Evolutionary conservation across 2,888 invertebrate genomes (phyloP), one percentile per base, ranked within the genome.

Genomic region (Tanytarsus gracilentus): DNA sequence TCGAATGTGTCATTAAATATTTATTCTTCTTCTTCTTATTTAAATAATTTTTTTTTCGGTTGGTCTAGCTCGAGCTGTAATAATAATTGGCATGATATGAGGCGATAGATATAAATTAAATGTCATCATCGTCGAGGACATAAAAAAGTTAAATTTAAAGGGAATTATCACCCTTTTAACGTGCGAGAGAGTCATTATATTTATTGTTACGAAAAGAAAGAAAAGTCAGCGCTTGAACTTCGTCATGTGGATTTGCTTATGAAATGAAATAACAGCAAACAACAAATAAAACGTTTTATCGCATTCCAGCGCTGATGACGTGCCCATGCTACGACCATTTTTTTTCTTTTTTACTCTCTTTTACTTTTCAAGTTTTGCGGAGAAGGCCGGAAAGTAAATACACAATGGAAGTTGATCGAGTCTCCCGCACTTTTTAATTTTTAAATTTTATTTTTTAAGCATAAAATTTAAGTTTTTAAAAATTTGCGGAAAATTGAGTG

Each of bases 231-330:
- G 21, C 26, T 25, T 49, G 25, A 49, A 58, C 48, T 25, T 26
- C 25, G 40, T 26, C 44, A 48, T 48, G 44, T 58, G 58, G 44
- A 58, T 58, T 58, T 27, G 58, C 48, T 58, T 48, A 40, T 27
- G 16, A 23, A 49, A 49, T 26, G 40, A 27, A 40, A 55, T 9
- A 55, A 52, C 30, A 52, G 39, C 16, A 33, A 44, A 48, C 48
- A 58, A 58, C 29, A 58, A 48, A 58, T 55, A 40, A 55, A 44
- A 30, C 23, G n/a, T 58, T 58, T 58, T 58, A 58, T 58, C 58
- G 58, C 58, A 58, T 58, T 58, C 58, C 58, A 58, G 14, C 27
- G 58, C 48, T 40, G 58, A 58, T 58, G 58, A 58, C 58, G 58
- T 58, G 58, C 58, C 40, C n/a, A 30, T 14, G 58, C 58, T 27